Evolutionary conservation across 2,888 invertebrate genomes (phyloP).

Genomic region (Bugula neritina): DNA sequence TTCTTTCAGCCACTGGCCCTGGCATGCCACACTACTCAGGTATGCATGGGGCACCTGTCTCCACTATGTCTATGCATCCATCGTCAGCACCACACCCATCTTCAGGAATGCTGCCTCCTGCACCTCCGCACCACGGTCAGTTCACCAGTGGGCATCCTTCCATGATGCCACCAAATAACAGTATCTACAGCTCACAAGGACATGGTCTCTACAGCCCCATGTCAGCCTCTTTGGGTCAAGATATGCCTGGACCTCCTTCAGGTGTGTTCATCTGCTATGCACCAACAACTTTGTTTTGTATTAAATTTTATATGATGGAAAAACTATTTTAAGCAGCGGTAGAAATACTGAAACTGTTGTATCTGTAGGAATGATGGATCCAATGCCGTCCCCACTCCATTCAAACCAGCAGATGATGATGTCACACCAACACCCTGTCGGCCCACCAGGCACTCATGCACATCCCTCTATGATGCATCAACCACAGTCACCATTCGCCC

Average conservation of each 20-base stretch:
- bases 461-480: conserved; percentile 24
- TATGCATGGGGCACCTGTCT: background rate
- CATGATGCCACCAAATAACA: background rate
- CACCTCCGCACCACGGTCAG: conserved; percentile 26
- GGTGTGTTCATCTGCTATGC: background rate
- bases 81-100: conserved; percentile 34
- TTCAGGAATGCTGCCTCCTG: conserved; percentile 36
- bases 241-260: background rate
- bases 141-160: background rate
- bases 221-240: conserved; percentile 5
- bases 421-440: conserved; percentile 30
- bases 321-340: background rate
- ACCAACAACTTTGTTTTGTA: background rate
- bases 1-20: background rate
- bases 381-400: conserved; percentile 29
- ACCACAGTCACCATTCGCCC: conserved; percentile 13
- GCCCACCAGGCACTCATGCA: conserved; percentile 15
- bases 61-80: conserved; percentile 24
- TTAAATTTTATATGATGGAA: background rate
- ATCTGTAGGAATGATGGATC: conserved; percentile 12
- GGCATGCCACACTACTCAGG: conserved; percentile 5
- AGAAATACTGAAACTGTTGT: too few species aligned
- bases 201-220: conserved; percentile 2
- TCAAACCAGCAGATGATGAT: conserved; percentile 37
- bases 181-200: background rate